Evolutionary conservation across 2,888 invertebrate genomes (phyloP).

Genomic region (Microplitis deprimator): DNA sequence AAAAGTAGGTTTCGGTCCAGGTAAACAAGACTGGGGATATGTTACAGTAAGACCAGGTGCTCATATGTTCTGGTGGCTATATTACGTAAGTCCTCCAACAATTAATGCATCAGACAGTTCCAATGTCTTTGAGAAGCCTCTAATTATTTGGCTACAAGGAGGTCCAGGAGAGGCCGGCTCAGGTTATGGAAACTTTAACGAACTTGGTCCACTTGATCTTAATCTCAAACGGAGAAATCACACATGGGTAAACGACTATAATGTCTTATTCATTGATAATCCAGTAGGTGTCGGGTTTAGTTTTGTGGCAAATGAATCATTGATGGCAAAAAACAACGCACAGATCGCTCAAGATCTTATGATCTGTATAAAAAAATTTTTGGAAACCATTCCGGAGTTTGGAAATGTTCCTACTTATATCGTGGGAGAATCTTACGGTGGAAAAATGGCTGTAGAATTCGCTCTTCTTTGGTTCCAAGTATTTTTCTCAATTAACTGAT

Average conservation of each 20-base stretch:
- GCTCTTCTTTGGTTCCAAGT: constrained; percentile 67
- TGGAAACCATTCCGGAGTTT: constrained; percentile 79
- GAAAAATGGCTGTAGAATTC: constrained; percentile 93
- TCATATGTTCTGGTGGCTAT: constrained; percentile 91
- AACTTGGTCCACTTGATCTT: constrained; percentile 81
- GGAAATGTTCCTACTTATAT: constrained; percentile 84
- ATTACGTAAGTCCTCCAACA: constrained; percentile 70
- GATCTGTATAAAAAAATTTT: constrained; percentile 80
- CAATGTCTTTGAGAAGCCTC: constrained; percentile 77
- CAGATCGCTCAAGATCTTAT: constrained; percentile 85
- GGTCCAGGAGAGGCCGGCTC: constrained; percentile 88
- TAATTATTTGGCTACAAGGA: constrained; percentile 92
- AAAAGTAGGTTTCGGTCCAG: constrained; percentile 74
- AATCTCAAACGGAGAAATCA: constrained; percentile 79
- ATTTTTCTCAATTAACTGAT: neutral
- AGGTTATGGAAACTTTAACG: constrained; percentile 89
- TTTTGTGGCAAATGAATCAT: constrained; percentile 77
- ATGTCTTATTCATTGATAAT: constrained; percentile 90
- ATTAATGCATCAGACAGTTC: constrained; percentile 76
- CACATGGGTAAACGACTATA: constrained; percentile 87
- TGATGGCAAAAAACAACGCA: constrained; percentile 75
- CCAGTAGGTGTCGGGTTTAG: constrained; percentile 93
- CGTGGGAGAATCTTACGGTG: constrained; percentile 92
- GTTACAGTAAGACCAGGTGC: constrained; percentile 82
- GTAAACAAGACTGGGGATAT: constrained; percentile 82